These are phyloP conservation scores for Oppia nitens DNA, from an alignment of 1,140 invertebrate genomes.

Conservation along the genomic window DNA sequence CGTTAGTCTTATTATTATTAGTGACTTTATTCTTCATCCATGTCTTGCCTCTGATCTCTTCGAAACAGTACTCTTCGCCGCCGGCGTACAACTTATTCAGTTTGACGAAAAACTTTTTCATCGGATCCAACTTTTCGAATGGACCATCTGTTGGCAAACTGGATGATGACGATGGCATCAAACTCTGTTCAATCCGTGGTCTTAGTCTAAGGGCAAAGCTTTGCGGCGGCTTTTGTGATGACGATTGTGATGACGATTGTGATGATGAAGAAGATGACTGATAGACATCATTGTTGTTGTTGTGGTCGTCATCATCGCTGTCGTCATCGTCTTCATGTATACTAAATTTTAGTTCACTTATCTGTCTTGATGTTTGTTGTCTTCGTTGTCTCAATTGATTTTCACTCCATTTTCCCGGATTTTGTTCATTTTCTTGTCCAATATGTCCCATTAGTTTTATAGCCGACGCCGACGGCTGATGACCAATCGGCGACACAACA, in stretches of 20 bases:
- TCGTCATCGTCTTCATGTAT: slow-evolving; percentile 24
- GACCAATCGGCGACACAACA: not conserved
- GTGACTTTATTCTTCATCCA: too few species aligned
- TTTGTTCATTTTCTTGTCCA: slow-evolving; percentile 29
- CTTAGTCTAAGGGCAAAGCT: not conserved
- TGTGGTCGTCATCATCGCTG: not conserved
- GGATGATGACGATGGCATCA: not conserved
- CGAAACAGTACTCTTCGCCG: slow-evolving; percentile 35
- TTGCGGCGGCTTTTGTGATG: not conserved
- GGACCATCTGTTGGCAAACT: slow-evolving; percentile 21
- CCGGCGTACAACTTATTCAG: slow-evolving; percentile 35
- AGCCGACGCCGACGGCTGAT: not conserved
- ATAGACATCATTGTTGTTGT: not conserved
- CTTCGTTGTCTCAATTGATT: slow-evolving; percentile 16
- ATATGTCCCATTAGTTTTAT: slow-evolving; percentile 1
- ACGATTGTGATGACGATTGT: not conserved
- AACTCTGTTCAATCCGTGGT: not conserved
- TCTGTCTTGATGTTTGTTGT: slow-evolving; percentile 11
- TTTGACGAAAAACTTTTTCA: slow-evolving; percentile 28
- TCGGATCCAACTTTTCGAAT: slow-evolving; percentile 28
- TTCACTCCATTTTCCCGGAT: slow-evolving; percentile 27
- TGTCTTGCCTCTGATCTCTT: slow-evolving; percentile 33
- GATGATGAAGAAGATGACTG: too few species aligned
- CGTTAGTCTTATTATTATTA: too few species aligned
- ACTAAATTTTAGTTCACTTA: too few species aligned